Evolutionary conservation across 30 jellyfish, hydroid and myxozoan species (phyloP).

Genomic region (Aurelia coerulea): DNA sequence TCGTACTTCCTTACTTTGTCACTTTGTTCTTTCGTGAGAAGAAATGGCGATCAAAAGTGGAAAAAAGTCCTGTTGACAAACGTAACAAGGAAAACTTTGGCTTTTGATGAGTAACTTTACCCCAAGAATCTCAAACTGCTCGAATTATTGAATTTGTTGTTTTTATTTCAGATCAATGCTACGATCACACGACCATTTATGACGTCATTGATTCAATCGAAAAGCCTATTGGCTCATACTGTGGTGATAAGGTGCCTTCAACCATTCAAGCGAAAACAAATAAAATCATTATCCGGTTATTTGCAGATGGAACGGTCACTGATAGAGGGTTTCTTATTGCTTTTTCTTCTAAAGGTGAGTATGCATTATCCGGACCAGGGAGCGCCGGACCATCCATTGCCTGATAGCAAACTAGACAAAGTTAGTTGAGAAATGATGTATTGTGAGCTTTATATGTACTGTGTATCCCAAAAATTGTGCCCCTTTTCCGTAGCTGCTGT

Average conservation of each 20-base stretch:
- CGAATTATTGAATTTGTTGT: not conserved
- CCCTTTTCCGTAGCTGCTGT: no score
- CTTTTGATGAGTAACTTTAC: not conserved
- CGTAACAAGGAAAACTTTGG: no score
- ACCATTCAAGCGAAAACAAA: conserved; percentile 61
- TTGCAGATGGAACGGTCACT: conserved; percentile 74
- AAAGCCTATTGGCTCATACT: conserved; percentile 27
- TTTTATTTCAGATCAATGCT: conserved; percentile 71
- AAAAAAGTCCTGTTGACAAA: no score
- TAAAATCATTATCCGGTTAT: conserved; percentile 58
- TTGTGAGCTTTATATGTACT: no score
- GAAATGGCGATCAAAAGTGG: no score
- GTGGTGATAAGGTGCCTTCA: conserved; percentile 76
- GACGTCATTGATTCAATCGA: conserved; percentile 60
- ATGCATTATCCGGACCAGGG: not conserved
- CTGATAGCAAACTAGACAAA: no score
- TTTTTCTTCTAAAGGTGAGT: conserved; percentile 53
- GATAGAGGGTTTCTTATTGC: conserved; percentile 73
- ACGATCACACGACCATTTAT: conserved; percentile 70
- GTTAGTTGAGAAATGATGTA: no score
- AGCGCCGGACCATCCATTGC: not conserved
- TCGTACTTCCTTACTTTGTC: no score
- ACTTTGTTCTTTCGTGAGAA: no score
- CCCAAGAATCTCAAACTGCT: not conserved
- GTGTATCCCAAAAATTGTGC: no score